Base-by-base conservation (phyloP, 2,888 invertebrate genomes). In the Rapana venosa region DNA sequence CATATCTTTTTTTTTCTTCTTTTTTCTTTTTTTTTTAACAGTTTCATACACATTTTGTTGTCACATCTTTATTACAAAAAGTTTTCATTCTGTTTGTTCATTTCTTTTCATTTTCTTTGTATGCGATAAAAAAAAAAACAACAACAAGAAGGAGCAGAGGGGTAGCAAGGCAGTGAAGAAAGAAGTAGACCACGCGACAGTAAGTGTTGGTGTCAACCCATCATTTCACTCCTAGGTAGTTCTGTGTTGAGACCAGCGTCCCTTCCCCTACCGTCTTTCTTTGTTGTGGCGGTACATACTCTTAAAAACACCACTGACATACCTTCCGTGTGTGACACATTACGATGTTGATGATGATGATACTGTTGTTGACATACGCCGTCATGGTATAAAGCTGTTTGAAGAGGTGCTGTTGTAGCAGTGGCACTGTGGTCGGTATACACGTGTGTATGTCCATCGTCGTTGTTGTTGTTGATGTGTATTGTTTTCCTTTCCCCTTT, bases 381-480 rank as follows among this genome's bases (percentile, higher is more conserved):
- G 2, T 61, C 22, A 20, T 61, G 22, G 61, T 13, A n/a, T n/a
- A 61, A 15, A 20, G 61, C 1, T 74, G 26, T 74, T 17, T 74
- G 22, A 74, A 22, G 8, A 17, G n/a, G 30, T 26, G 26, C 11
- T 30, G 74, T 66, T 11, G 30, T 74, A 74, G 11, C 6, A 74
- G 11, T 74, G 30, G 30, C 74, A 74, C 74, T 74, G 74, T 74
- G 17, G 74, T 8, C 11, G 30, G n/a, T 30, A 26, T 74, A n/a
- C 26, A 26, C n/a, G 26, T n/a, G 5, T 5, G 17, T 79, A 35
- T 58, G 32, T 61, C 8, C 20, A 0, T 32, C 61, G n/a, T 56
- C 30, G 83, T 86, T 35, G 17, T n/a, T 86, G 86, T 86, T 85
- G 85, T 58, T 85, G 85, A 58, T n/a, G 58, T 85, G n/a, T 87